phyloP scores from a whole-genome alignment of 2,888 invertebrate genomes.

The Seladonia tumulorum region DNA sequence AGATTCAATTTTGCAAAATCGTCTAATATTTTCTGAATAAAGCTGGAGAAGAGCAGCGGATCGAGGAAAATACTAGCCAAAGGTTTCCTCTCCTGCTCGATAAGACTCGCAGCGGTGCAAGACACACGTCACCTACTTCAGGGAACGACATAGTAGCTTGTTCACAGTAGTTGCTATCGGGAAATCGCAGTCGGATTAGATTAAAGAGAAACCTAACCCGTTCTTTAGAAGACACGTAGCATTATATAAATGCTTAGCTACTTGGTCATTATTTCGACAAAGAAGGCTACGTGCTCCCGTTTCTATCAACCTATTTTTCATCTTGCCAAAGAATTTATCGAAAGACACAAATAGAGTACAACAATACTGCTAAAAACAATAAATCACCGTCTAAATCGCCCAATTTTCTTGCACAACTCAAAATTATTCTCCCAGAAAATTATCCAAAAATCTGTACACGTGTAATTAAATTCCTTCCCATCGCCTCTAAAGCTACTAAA shows the following conservation, averaged over 20 bases:
- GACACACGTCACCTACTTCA: conserved; percentile 52
- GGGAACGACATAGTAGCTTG: conserved; percentile 35
- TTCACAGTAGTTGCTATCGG: conserved; percentile 36
- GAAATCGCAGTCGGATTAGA: conserved; percentile 57
- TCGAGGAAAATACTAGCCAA: conserved; percentile 10
- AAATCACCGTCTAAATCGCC: neutral
- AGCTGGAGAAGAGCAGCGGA: neutral
- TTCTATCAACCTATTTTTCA: neutral
- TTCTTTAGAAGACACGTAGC: conserved; percentile 47
- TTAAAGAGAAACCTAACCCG: conserved; percentile 58
- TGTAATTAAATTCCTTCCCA: neutral
- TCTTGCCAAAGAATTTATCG: neutral
- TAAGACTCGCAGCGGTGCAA: conserved; percentile 56
- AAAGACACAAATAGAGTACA: neutral
- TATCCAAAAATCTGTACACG: no score
- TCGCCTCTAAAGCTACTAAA: no score
- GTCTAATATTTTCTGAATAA: neutral
- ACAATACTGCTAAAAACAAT: neutral
- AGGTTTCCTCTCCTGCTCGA: conserved; percentile 52
- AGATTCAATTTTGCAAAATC: neutral
- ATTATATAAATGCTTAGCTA: conserved; percentile 48
- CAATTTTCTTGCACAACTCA: neutral
- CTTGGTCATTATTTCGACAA: conserved; percentile 16
- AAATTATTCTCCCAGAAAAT: neutral
- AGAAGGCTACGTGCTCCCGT: neutral